Evolutionary conservation across 2,113 vertebrate genomes (phyloP), one percentile per base, ranked within the genome.

Genomic region (Spheniscus mendiculus): DNA sequence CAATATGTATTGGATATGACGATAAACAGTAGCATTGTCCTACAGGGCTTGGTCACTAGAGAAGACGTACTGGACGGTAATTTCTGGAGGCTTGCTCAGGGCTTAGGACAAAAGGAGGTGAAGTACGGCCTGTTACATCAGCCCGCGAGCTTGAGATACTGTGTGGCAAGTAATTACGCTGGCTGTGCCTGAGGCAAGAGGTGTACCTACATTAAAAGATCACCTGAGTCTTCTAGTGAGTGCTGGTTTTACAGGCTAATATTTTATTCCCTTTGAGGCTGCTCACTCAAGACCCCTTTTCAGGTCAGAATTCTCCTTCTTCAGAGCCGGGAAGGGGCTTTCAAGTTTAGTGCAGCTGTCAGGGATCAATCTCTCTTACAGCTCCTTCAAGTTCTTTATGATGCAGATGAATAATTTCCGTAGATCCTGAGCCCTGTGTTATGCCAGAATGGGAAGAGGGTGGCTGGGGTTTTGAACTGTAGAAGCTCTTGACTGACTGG

Each of bases 301-400:
- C 82, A 95, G 97, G 96, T 93, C 82, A 93, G 93, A 96, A 94
- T 87, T 91, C 80, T 96, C 53, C 80, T 93, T 76, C 93, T 97
- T 97, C 97, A 92, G 94, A 96, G 74, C 87, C 50, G 47, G 76
- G 66, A 96, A 96, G 42, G 73, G 78, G 74, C 97, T 97, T 97
- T 97, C 94, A 96, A 95, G 95, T 96, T 91, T 72, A 90, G 91
- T 83, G 93, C 50, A 62, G 82, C 95, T 95, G 91, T 92, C 89
- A 29, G 56, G 87, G 94, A 95, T 94, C 94, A 96, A 85, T 96
- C 94, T 97, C 70, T 96, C 38, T 63, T 88, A 88, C 71, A 83
- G 84, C 61, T 96, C 93, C 95, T 96, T 97, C 95, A 97, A 90
- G 82, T 96, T 96, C 94, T 97, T 97, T 95, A 80, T 96, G 95